A percentile compares a stretch with the other conserved stretches of the same genome.
phyloP scores from a whole-genome alignment of 1,140 invertebrate species.

The Drosophila paulistorum region DNA sequence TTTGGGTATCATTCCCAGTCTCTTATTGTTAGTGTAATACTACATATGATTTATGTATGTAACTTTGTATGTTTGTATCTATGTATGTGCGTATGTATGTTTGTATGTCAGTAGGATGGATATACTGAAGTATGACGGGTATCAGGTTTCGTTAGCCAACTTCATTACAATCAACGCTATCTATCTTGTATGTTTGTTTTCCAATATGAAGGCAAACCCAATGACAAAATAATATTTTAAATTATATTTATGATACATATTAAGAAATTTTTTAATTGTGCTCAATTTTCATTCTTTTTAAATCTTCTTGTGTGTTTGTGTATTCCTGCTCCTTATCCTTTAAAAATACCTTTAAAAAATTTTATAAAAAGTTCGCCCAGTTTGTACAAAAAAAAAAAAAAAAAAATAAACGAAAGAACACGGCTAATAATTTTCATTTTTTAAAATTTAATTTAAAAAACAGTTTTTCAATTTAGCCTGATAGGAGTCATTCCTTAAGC shows the following conservation, averaged over 20 bases:
- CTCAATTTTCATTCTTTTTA: neutral
- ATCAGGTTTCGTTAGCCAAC: slow-evolving; percentile 2
- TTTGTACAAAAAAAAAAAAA: neutral
- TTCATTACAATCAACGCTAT: neutral
- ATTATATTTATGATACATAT: neutral
- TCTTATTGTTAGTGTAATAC: neutral
- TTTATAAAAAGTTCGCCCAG: slow-evolving; percentile 3
- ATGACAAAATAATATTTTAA: neutral
- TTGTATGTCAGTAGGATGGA: slow-evolving; percentile 14
- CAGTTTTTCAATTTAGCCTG: too few relatives aligned
- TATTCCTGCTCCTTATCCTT: neutral
- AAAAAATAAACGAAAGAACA: too few relatives aligned
- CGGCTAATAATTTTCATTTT: too few relatives aligned
- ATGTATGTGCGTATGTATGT: slow-evolving; percentile 5
- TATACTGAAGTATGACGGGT: neutral
- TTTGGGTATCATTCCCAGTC: slow-evolving; percentile 1
- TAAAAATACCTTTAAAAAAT: neutral
- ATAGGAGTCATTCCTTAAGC: too few relatives aligned
- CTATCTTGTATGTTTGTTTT: neutral
- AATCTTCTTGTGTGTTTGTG: neutral
- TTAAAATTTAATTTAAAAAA: too few relatives aligned
- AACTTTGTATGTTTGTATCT: slow-evolving; percentile 5
- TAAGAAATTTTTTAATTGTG: neutral
- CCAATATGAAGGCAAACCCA: neutral
- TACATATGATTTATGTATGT: slow-evolving; percentile 3